These are phyloP conservation scores for Menura novaehollandiae DNA, from an alignment of 2,113 vertebrate species.

Conservation along the genomic window DNA sequence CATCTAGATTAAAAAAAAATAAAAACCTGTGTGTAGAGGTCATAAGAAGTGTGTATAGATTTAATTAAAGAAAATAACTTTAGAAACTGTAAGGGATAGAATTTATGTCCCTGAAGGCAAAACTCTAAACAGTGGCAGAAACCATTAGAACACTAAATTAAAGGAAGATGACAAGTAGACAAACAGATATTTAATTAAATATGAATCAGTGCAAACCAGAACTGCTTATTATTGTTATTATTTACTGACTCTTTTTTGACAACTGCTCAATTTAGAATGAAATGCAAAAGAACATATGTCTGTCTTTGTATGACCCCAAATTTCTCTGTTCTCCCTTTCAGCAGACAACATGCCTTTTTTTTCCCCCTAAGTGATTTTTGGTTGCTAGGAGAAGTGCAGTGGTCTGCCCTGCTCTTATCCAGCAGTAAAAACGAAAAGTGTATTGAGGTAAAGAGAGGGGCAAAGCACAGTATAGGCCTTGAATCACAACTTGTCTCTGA, in stretches of 20 bases:
- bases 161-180: constrained; percentile 27
- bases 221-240: constrained; percentile 40
- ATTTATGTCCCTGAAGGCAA: neutral
- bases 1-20: neutral
- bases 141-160: neutral
- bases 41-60: neutral
- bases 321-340: constrained; percentile 66
- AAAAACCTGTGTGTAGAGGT: neutral
- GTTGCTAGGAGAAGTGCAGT: constrained; percentile 80
- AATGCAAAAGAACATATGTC: constrained; percentile 73
- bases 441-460: constrained; percentile 71
- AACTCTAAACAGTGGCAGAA: neutral
- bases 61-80: neutral
- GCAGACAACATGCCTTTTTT: constrained; percentile 70
- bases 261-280: constrained; percentile 58
- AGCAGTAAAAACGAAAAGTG: constrained; percentile 79
- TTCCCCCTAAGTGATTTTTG: constrained; percentile 19
- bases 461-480: constrained; percentile 72
- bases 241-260: constrained; percentile 66
- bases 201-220: constrained; percentile 55
- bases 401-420: constrained; percentile 56
- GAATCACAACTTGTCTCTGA: constrained; percentile 81
- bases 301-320: constrained; percentile 69
- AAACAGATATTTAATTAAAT: constrained; percentile 57
- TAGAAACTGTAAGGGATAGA: neutral